phyloP scores from a whole-genome alignment of 2,888 invertebrate species.

The Zaprionus obscuricornis region DNA sequence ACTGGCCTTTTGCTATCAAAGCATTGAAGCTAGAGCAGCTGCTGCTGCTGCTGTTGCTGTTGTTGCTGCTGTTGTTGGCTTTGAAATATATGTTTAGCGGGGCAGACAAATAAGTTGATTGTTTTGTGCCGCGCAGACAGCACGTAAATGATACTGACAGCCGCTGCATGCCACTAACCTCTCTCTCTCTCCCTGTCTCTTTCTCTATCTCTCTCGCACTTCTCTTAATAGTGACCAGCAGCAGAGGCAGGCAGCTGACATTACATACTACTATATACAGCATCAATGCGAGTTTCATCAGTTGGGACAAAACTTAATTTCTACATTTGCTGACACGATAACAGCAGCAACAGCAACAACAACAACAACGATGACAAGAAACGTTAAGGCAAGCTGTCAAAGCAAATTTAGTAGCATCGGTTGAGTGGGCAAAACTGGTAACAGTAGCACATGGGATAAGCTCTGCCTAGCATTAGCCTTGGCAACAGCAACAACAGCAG shows the following conservation, averaged over 20 bases:
- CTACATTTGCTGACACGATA: slow-evolving; percentile 72
- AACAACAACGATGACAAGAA: neutral
- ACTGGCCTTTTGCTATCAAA: slow-evolving; percentile 16
- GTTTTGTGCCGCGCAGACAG: slow-evolving; percentile 50
- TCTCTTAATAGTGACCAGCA: no score
- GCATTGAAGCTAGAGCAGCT: neutral
- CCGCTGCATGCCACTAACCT: slow-evolving; percentile 17
- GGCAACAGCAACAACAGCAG: no score
- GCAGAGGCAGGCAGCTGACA: neutral
- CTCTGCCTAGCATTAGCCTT: no score
- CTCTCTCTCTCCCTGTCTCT: slow-evolving; percentile 37
- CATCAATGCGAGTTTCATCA: slow-evolving; percentile 19
- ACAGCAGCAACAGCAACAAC: slow-evolving; percentile 20
- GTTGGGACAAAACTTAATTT: slow-evolving; percentile 69
- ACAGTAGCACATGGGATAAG: no score
- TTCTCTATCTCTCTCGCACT: no score
- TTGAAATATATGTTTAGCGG: slow-evolving; percentile 60
- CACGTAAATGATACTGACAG: slow-evolving; percentile 74
- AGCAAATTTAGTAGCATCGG: slow-evolving; percentile 27
- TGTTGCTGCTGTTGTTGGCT: slow-evolving; percentile 24
- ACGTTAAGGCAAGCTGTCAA: slow-evolving; percentile 27
- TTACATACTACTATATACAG: no score
- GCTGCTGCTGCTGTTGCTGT: slow-evolving; percentile 28
- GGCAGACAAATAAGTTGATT: slow-evolving; percentile 72
- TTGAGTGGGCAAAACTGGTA: slow-evolving; percentile 57